Evolutionary conservation across 1,140 invertebrate genomes (phyloP).

Genomic region (Zaprionus vittiger): DNA sequence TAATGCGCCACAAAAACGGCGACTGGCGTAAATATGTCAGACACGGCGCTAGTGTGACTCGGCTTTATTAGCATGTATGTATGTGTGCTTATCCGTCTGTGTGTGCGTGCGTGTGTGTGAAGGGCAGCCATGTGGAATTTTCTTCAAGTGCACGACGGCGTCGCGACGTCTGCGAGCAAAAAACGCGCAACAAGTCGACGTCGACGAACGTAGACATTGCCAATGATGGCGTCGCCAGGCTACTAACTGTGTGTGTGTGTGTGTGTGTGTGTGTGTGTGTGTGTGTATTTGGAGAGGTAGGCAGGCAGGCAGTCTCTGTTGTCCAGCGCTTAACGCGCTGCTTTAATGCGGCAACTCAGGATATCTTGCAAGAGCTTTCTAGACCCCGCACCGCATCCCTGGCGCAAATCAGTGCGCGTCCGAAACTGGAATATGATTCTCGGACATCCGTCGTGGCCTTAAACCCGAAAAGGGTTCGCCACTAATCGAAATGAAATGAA

Average conservation of each 20-base stretch:
- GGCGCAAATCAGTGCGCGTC: not conserved
- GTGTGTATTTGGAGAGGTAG: constrained; percentile 22
- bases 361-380: constrained; percentile 27
- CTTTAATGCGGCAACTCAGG: constrained; percentile 50
- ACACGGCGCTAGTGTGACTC: not conserved
- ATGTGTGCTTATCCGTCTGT: not conserved
- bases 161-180: constrained; percentile 52
- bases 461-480: constrained; percentile 18
- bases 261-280: constrained; percentile 31
- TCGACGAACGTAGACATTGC: constrained; percentile 1
- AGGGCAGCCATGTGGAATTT: constrained; percentile 32
- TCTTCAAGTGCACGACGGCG: constrained; percentile 48
- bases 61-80: constrained; percentile 36
- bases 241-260: constrained; percentile 32
- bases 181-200: constrained; percentile 53
- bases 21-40: constrained; percentile 28
- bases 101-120: not conserved
- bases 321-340: constrained; percentile 49
- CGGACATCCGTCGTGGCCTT: constrained; percentile 18
- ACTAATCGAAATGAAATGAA: constrained; percentile 26
- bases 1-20: constrained; percentile 30
- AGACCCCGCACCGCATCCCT: not conserved
- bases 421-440: constrained; percentile 22
- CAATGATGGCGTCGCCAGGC: constrained; percentile 40
- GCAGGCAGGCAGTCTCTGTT: constrained; percentile 4